Percentiles rank a stretch among this genome's conserved stretches.
Conservation (phyloP, 2,797 vertebrate species). For the Zalophus californianus region DNA sequence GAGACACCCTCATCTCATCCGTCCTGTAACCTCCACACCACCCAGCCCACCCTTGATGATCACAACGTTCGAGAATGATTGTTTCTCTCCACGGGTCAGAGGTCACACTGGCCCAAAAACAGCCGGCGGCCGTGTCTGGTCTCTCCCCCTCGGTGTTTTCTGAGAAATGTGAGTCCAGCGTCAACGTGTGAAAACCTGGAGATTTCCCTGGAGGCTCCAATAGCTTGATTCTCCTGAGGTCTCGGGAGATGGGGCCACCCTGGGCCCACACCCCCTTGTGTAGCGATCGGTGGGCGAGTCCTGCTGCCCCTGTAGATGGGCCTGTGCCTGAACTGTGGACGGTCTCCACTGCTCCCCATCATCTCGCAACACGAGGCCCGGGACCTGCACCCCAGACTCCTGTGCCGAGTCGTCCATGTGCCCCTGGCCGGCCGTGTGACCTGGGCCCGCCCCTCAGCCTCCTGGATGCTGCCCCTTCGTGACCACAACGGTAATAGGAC, state of each 20-base stretch:
- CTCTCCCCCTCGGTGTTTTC: not conserved
- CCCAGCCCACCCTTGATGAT: not conserved
- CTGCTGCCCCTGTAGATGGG: not conserved
- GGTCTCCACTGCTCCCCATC: not conserved
- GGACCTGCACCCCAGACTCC: not conserved
- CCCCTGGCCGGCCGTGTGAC: not conserved
- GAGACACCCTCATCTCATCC: too few relatives aligned
- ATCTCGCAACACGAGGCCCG: not conserved
- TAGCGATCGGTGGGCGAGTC: not conserved
- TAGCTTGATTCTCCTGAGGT: not conserved
- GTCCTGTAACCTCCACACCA: not conserved
- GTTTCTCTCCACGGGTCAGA: not conserved
- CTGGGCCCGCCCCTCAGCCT: not conserved
- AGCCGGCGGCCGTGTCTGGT: fast-evolving
- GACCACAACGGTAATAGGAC: not conserved
- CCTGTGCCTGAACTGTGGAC: not conserved
- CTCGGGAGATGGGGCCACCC: fast-evolving
- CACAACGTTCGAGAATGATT: not conserved
- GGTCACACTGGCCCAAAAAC: not conserved
- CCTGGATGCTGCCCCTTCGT: too few relatives aligned
- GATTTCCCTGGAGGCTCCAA: not conserved
- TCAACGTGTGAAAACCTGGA: not conserved
- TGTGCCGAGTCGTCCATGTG: not conserved
- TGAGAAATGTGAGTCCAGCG: not conserved
- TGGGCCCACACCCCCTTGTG: not conserved